phyloP scores from a whole-genome alignment of 1,140 invertebrate species.

The Anthonomus grandis region DNA sequence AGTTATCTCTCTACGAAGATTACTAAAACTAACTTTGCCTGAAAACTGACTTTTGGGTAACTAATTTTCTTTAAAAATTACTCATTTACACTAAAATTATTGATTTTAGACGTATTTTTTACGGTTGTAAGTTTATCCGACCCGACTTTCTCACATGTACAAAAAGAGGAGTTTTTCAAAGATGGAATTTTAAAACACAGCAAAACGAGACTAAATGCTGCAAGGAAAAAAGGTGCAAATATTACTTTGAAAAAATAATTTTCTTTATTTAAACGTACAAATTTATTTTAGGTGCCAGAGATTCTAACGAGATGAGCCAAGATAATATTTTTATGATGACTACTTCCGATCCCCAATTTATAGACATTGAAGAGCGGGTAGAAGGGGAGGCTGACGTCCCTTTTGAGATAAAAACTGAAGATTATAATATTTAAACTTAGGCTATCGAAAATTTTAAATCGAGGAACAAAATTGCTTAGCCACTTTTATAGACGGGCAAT shows the following conservation, averaged over 20 bases:
- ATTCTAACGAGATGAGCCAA: too few species aligned
- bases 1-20: background rate
- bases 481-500: too few species aligned
- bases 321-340: too few species aligned
- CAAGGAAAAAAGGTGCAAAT: constrained; percentile 2
- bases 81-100: background rate
- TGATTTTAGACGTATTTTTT: background rate
- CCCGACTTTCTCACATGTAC: background rate
- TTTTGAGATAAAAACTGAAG: background rate
- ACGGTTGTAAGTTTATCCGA: background rate
- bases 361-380: background rate
- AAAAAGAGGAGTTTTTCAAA: background rate
- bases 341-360: background rate
- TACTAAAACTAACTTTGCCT: background rate
- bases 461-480: too few species aligned
- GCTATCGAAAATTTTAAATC: too few species aligned
- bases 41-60: too few species aligned
- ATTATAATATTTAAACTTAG: background rate
- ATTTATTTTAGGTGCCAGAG: too few species aligned
- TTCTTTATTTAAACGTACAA: too few species aligned
- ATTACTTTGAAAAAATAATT: too few species aligned
- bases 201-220: background rate
- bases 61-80: too few species aligned
- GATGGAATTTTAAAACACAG: constrained; percentile 1
- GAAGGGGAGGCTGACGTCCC: background rate